A percentile compares a stretch with the other conserved stretches of the same genome.
Evolutionary conservation across 2,888 invertebrate genomes (phyloP).

Genomic region (Sphaerophoria taeniata): DNA sequence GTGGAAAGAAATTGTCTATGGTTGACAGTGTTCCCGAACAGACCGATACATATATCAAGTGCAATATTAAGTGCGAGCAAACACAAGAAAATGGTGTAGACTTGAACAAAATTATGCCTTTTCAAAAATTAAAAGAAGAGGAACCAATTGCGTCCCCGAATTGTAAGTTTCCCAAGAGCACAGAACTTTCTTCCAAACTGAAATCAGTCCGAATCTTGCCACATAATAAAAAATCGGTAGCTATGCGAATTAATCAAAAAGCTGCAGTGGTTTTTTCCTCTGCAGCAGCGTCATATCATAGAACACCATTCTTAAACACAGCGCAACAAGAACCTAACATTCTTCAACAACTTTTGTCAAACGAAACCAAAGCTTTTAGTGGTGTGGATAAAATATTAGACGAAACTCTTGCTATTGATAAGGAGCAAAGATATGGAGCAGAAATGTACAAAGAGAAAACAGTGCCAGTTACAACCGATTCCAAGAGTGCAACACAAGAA

Average conservation of each 20-base stretch:
- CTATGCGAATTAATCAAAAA: constrained; percentile 18
- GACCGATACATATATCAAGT: no score
- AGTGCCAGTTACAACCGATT: no score
- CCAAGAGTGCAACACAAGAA: no score
- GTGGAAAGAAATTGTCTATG: no score
- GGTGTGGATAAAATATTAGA: background rate
- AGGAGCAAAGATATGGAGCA: no score
- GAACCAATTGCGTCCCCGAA: background rate
- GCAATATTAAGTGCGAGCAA: no score
- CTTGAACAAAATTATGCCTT: no score
- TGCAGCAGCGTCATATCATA: constrained; percentile 31
- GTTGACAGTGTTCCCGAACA: no score
- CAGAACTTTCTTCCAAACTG: background rate
- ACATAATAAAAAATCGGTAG: constrained; percentile 11
- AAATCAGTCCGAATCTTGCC: constrained; percentile 10
- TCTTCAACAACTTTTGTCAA: constrained; percentile 12
- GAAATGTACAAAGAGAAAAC: no score
- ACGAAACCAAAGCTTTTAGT: constrained; percentile 3
- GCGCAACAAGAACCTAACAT: constrained; percentile 21
- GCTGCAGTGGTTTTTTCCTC: constrained; percentile 31
- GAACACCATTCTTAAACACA: constrained; percentile 23
- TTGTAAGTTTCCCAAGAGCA: background rate
- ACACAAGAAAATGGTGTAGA: no score
- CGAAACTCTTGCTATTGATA: no score
- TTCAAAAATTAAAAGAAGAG: background rate